Percentiles rank a stretch among this genome's conserved stretches.
phyloP scores from a whole-genome alignment of 2,888 invertebrate genomes.

The Fragum sueziense region DNA sequence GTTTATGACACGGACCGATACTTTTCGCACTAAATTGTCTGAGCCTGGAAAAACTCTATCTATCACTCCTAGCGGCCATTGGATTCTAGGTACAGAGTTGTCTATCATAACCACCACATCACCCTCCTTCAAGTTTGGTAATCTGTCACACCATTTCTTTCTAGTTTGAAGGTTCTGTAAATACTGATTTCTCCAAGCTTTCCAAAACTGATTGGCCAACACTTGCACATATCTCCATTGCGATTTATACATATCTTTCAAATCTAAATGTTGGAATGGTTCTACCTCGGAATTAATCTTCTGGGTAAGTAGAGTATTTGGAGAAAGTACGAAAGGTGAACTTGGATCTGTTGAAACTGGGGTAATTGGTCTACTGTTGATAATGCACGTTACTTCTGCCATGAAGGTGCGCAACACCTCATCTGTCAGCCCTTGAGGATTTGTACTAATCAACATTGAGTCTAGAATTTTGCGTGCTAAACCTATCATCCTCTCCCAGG shows the following conservation, averaged over 20 bases:
- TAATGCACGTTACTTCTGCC: not conserved
- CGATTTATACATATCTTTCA: not conserved
- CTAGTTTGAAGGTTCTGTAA: no score
- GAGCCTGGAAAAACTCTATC: no score
- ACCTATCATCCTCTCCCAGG: not conserved
- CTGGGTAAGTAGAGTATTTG: not conserved
- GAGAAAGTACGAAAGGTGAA: slow-evolving; percentile 7
- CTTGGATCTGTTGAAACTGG: not conserved
- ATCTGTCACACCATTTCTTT: no score
- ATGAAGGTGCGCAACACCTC: not conserved
- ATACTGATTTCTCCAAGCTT: not conserved
- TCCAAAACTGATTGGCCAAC: not conserved
- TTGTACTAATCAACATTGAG: not conserved
- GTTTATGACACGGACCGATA: no score
- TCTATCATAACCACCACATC: no score
- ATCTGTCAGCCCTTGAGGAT: not conserved
- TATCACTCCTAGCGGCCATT: no score
- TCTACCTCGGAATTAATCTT: not conserved
- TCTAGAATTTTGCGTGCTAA: not conserved
- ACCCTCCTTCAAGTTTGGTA: no score
- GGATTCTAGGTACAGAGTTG: no score
- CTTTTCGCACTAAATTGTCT: no score
- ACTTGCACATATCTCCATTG: not conserved
- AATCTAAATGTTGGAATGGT: not conserved
- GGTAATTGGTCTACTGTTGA: not conserved